Conservation (phyloP, 1,140 invertebrate species). For the Drosophila nigromelanica region DNA sequence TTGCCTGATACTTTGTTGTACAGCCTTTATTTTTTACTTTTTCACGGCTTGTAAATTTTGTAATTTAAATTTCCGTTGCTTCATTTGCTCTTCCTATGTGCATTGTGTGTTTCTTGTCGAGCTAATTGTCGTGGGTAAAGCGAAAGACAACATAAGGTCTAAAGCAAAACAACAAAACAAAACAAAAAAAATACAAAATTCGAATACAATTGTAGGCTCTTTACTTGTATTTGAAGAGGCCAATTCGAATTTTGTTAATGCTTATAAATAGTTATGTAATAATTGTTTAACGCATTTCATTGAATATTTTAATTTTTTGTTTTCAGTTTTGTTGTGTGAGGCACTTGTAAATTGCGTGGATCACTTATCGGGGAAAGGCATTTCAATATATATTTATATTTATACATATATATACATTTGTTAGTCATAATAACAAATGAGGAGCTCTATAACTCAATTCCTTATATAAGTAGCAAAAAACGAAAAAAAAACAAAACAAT, state of each 20-base stretch:
- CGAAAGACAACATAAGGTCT: slow-evolving; percentile 5
- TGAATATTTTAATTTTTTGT: slow-evolving; percentile 42
- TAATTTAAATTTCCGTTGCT: slow-evolving; percentile 75
- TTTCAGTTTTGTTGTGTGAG: slow-evolving; percentile 9
- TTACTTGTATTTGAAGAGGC: slow-evolving; percentile 16
- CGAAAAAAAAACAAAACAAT: slow-evolving; percentile 8
- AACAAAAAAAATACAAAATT: slow-evolving; percentile 38
- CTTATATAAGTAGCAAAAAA: slow-evolving; percentile 37
- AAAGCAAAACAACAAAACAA: slow-evolving; percentile 30
- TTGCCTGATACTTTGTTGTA: slow-evolving; percentile 24
- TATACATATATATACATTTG: not conserved
- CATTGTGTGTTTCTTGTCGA: slow-evolving; percentile 18
- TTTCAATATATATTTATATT: not conserved
- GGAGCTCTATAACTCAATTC: slow-evolving; percentile 20
- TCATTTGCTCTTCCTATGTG: slow-evolving; percentile 58
- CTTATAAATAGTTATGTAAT: slow-evolving; percentile 59
- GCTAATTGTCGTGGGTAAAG: slow-evolving; percentile 71
- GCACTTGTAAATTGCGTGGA: slow-evolving; percentile 60
- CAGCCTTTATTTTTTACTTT: slow-evolving; percentile 11
- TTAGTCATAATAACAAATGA: slow-evolving; percentile 18
- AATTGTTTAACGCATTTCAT: slow-evolving; percentile 38
- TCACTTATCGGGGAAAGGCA: slow-evolving; percentile 58
- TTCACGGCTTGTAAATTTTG: slow-evolving; percentile 65
- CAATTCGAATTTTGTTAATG: slow-evolving; percentile 41
- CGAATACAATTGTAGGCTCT: slow-evolving; percentile 34